A percentile compares a stretch with the other conserved stretches of the same genome.
phyloP scores from a whole-genome alignment of 2,888 invertebrate species.

The Papilio gigon region DNA sequence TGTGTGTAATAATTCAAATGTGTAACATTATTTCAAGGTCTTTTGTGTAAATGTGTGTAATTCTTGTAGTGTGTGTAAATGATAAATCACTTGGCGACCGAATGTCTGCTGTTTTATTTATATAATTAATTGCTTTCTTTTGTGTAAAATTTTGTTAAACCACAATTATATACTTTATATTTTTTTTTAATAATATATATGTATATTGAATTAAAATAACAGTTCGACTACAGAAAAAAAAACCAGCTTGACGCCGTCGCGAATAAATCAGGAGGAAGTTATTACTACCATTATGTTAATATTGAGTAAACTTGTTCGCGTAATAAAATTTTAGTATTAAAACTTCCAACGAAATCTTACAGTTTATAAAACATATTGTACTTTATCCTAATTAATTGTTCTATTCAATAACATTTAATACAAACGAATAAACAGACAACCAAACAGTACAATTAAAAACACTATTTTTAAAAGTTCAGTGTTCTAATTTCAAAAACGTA shows the following conservation, averaged over 20 bases:
- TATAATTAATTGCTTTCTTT: constrained; percentile 9
- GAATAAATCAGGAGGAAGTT: not conserved
- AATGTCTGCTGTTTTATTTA: constrained; percentile 24
- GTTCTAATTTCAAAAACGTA: not conserved
- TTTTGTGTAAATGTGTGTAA: constrained; percentile 5
- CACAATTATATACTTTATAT: too few species aligned
- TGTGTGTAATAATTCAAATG: constrained; percentile 20
- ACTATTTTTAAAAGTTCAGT: too few species aligned
- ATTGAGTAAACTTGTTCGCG: not conserved
- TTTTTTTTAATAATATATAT: not conserved
- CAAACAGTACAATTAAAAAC: too few species aligned
- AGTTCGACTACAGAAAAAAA: not conserved
- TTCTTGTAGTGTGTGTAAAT: constrained; percentile 9
- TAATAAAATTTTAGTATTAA: constrained; percentile 15
- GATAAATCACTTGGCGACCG: constrained; percentile 28
- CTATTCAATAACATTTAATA: too few species aligned
- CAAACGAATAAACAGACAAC: too few species aligned
- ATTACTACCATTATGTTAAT: constrained; percentile 1
- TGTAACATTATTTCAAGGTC: constrained; percentile 29
- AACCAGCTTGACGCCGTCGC: constrained; percentile 1
- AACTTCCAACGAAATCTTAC: not conserved
- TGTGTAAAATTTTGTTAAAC: not conserved
- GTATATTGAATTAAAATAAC: not conserved
- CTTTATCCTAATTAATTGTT: too few species aligned
- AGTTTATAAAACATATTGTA: not conserved